Evolutionary conservation across 2,797 vertebrate species (phyloP).

Genomic region (Nyctibius grandis): DNA sequence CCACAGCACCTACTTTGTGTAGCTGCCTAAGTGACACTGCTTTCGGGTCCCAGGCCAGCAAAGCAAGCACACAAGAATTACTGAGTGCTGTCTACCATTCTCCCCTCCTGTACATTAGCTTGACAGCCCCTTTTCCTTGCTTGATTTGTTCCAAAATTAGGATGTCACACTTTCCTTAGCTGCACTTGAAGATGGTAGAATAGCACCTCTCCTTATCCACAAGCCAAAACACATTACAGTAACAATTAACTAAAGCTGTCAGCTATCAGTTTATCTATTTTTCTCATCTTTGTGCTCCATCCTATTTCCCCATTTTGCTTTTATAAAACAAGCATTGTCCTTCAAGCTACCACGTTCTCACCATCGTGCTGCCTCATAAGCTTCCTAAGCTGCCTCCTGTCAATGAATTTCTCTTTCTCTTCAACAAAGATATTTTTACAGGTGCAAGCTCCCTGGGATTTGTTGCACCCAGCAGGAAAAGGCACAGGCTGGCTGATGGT

Average conservation of each 20-base stretch:
- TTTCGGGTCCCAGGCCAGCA: not conserved
- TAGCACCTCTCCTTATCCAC: not conserved
- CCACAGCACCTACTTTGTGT: not conserved
- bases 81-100: not conserved
- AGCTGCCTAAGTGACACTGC: not conserved
- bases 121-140: not conserved
- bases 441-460: not conserved
- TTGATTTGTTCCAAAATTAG: constrained; percentile 6
- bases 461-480: not conserved
- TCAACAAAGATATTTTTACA: not conserved
- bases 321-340: not conserved
- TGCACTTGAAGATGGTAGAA: not conserved
- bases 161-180: not conserved
- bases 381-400: not conserved
- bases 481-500: not conserved
- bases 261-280: not conserved
- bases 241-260: constrained; percentile 30
- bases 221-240: not conserved
- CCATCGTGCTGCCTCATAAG: not conserved
- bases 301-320: not conserved
- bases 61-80: not conserved
- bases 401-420: not conserved
- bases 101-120: not conserved
- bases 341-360: not conserved
- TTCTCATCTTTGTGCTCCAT: not conserved